Evolutionary conservation across 2,888 invertebrate species (phyloP), one percentile per base, ranked within the genome.

Genomic region (Junonia oenone): DNA sequence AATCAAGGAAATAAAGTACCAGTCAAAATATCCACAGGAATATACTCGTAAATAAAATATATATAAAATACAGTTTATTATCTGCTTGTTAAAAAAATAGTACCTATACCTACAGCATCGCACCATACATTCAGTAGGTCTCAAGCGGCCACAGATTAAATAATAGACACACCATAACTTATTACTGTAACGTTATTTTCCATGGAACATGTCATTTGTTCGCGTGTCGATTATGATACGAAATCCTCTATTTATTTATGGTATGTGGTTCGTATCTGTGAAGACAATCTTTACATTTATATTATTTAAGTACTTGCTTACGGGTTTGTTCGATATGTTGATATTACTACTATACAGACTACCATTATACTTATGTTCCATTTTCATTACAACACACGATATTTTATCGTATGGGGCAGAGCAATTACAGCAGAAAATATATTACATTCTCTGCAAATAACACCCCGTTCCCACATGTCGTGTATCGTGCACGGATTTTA

Each of bases 121-220:
- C 1, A 11, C 8, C 11, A 6, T 31, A 31, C 8, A 31, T 31
- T 31, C 8, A 31, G 11, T 8, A 1, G 8, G 11, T 6, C 6
- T 9, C 8, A 14, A 3, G 15, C 1, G 14, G 14, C 13, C 11
- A 19, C 17, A 40, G 11, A 19, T 6, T 15, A 40, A 11, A 19
- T 38, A 40, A 19, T 19, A 17, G n/a, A 4, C 19, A 40, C 3
- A 17, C 19, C 31, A 2, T 33, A 9, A 40, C 17, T 40, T 38
- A 38, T 19, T 37, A 38, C 22, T 31, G 51, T 55, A 51, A 58
- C 47, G 35, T 48, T 51, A 51, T 51, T 50, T 54, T 35, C 45
- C 29, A 46, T 45, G 45, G 22, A 55, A 51, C 29, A 40, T 50
- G 33, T 31, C 43, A 48, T 47, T 55, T 47, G 50, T 57, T 40